Percentiles rank a stretch among this genome's conserved stretches.
These are phyloP conservation scores for Eurosta solidaginis DNA, from an alignment of 1,140 invertebrate species.

Conservation along the genomic window DNA sequence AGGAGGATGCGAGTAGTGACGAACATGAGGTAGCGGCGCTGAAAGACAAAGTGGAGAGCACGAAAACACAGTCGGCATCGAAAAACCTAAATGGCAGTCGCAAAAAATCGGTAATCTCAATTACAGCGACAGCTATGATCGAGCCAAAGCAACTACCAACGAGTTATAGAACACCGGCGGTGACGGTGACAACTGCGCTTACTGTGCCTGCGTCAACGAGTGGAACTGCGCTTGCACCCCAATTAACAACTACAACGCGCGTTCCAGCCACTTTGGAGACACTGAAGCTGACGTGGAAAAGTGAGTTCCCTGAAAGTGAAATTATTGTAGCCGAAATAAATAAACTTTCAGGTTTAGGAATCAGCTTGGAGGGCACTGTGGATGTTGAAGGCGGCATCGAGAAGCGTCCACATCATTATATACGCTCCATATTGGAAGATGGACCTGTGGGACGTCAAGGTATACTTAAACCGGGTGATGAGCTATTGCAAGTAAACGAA, in stretches of 20 bases:
- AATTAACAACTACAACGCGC: background rate
- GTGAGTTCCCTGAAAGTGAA: slow-evolving; percentile 73
- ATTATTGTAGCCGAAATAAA: slow-evolving; percentile 80
- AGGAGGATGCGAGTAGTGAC: slow-evolving; percentile 38
- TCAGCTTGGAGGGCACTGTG: slow-evolving; percentile 90
- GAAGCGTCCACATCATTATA: slow-evolving; percentile 84
- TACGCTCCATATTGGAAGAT: slow-evolving; percentile 82
- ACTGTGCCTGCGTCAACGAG: background rate
- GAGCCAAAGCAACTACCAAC: background rate
- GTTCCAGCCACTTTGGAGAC: slow-evolving; percentile 39
- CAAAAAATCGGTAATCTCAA: background rate
- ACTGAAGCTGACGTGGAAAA: slow-evolving; percentile 67
- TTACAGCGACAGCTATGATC: background rate
- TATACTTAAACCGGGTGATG: slow-evolving; percentile 82
- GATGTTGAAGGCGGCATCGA: slow-evolving; percentile 83
- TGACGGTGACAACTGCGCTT: background rate
- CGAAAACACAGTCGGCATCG: background rate
- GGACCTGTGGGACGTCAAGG: slow-evolving; percentile 86
- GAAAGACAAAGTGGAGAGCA: background rate
- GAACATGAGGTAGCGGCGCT: slow-evolving; percentile 46
- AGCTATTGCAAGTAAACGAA: slow-evolving; percentile 88
- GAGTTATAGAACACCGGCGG: background rate
- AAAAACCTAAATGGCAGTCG: background rate
- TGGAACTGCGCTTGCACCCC: background rate
- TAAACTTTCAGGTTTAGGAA: slow-evolving; percentile 86